A percentile compares a stretch with the other conserved stretches of the same genome.
Conservation (phyloP, 2,797 vertebrate species). For the Luscinia megarhynchos region DNA sequence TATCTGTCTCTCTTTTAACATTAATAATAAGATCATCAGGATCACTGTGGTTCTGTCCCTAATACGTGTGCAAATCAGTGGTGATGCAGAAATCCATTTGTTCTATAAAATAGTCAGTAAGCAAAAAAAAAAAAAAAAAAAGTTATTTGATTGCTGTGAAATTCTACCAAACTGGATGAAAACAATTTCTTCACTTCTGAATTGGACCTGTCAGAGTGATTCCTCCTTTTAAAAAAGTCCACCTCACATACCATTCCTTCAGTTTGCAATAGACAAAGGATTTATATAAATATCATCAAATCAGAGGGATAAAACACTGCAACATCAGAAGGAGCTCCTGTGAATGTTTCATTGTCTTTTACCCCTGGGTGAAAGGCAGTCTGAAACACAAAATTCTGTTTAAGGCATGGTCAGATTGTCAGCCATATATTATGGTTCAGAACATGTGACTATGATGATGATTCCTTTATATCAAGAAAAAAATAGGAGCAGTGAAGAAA, state of each 20-base stretch:
- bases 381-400: neutral
- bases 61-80: neutral
- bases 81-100: neutral
- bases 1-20: neutral
- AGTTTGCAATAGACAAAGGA: neutral
- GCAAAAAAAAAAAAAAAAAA: neutral
- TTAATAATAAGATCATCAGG: neutral
- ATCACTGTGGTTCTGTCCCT: neutral
- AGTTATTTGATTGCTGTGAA: neutral
- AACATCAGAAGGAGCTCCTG: neutral
- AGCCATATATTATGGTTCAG: neutral
- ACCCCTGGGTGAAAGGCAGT: neutral
- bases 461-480: neutral
- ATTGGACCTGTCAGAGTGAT: neutral
- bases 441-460: neutral
- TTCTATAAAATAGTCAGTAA: neutral
- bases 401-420: neutral
- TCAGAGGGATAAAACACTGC: neutral
- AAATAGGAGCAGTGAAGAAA: neutral
- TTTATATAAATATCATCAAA: neutral
- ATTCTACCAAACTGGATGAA: constrained; percentile 34
- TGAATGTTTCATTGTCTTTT: constrained; percentile 2
- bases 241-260: neutral
- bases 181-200: neutral
- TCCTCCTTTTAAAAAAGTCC: neutral